Evolutionary conservation across 2,797 vertebrate genomes (phyloP), one percentile per base, ranked within the genome.

Genomic region (Champsocephalus gunnari): DNA sequence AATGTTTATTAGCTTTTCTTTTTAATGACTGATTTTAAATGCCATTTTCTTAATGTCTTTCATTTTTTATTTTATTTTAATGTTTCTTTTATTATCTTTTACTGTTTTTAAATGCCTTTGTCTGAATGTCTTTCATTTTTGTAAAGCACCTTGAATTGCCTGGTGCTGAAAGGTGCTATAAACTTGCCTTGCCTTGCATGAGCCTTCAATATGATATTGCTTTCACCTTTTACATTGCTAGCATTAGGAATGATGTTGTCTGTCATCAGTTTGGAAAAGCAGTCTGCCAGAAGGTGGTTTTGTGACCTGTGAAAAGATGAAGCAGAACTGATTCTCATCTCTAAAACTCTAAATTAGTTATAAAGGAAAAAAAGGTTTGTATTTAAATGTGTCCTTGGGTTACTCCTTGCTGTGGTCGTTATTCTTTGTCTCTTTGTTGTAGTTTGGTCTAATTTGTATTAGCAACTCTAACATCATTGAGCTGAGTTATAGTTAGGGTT

Each of bases 191-290:
- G 2, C 21, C 19, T 19, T 19, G 19, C 21, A 28, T 43, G 9
- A 9, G 11, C 4, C 14, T 45, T 3, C 21, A 14, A 48, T 54
- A 55, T 43, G 16, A 57, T 12, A 53, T 16, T 44, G 41, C 73
- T n/a, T 73, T 5, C 87, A 99, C 98, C 97, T 94, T 95, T 97
- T 16, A 97, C 88, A 17, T 17, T 72, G 85, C 90, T 95, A 34
- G 95, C 96, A 62, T 95, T 84, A 1, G 97, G 97, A 62, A 90
- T 88, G 72, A 98, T 88, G 61, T 98, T 94, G 54, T 95, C 92
- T 1, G 53, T 85, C 95, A 99, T 93, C 77, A 98, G 87, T 86
- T 93, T 95, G 56, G 85, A 92, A 80, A 99, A 97, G 79, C 97
- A 97, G 53, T 93, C 69, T 9, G 79, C 92, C 66, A 98, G 89